Conservation (phyloP, 1,140 invertebrate species). For the Ceratoteleas bidentatus region DNA sequence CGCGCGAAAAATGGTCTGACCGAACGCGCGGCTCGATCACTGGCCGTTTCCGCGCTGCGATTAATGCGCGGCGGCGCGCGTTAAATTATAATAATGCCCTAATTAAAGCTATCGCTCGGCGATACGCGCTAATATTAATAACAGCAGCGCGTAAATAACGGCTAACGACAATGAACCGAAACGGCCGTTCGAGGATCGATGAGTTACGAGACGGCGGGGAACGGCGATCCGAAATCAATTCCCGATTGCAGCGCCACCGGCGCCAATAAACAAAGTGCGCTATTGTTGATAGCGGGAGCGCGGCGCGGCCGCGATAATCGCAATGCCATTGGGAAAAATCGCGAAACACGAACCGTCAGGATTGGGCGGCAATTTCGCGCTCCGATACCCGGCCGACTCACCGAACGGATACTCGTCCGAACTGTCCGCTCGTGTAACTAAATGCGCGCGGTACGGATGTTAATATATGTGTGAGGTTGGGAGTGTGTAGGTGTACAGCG, state of each 20-base stretch:
- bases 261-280: constrained; percentile 49
- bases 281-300: constrained; percentile 50
- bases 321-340: constrained; percentile 62
- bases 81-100: constrained; percentile 36
- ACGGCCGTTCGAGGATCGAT: constrained; percentile 37
- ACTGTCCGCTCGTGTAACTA: constrained; percentile 24
- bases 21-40: not conserved
- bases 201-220: constrained; percentile 29
- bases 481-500: no score
- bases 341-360: constrained; percentile 57
- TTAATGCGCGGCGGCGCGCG: constrained; percentile 5
- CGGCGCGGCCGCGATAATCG: constrained; percentile 63
- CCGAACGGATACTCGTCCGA: constrained; percentile 64
- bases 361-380: constrained; percentile 74
- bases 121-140: constrained; percentile 36
- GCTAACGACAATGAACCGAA: constrained; percentile 32
- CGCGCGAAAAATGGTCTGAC: constrained; percentile 11
- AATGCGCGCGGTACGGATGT: constrained; percentile 18
- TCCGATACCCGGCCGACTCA: constrained; percentile 74
- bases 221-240: constrained; percentile 48
- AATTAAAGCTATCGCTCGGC: constrained; percentile 35
- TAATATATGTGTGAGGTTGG: not conserved
- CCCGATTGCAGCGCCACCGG: constrained; percentile 41
- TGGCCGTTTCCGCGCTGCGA: constrained; percentile 4
- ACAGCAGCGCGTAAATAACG: constrained; percentile 24